A percentile compares a stretch with the other conserved stretches of the same genome.
Evolutionary conservation across 2,888 invertebrate species (phyloP).

Genomic region (Brachylomia viminalis): DNA sequence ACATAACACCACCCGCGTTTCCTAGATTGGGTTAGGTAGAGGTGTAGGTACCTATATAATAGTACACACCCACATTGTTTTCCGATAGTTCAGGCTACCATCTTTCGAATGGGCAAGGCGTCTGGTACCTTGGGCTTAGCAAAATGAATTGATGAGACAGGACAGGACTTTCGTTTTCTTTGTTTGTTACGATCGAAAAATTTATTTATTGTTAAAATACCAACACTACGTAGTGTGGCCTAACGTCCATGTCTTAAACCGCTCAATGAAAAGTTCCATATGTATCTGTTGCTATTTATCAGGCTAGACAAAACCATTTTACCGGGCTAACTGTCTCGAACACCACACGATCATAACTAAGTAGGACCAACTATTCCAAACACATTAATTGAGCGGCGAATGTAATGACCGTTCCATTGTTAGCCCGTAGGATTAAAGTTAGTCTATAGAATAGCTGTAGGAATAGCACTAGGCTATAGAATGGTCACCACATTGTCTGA

Average conservation of each 20-base stretch:
- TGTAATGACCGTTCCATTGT: conserved; percentile 15
- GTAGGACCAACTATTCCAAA: not conserved
- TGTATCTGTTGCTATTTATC: not conserved
- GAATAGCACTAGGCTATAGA: not conserved
- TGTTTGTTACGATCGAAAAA: not conserved
- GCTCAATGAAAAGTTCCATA: not conserved
- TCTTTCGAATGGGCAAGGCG: not conserved
- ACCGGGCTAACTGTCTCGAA: not conserved
- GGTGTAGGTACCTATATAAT: too few species aligned
- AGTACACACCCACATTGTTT: not conserved
- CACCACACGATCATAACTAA: not conserved
- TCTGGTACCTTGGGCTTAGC: not conserved
- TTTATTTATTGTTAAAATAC: not conserved
- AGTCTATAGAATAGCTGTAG: not conserved
- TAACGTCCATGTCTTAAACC: not conserved
- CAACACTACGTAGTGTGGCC: not conserved
- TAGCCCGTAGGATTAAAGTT: not conserved
- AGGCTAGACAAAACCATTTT: not conserved
- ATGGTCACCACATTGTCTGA: conserved; percentile 20
- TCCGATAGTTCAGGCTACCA: not conserved
- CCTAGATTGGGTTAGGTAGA: not conserved
- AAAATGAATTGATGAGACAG: not conserved
- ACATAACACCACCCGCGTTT: not conserved
- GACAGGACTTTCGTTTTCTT: not conserved
- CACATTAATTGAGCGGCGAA: not conserved